phyloP scores from a whole-genome alignment of 2,113 vertebrate genomes.

The Tympanuchus pallidicinctus region DNA sequence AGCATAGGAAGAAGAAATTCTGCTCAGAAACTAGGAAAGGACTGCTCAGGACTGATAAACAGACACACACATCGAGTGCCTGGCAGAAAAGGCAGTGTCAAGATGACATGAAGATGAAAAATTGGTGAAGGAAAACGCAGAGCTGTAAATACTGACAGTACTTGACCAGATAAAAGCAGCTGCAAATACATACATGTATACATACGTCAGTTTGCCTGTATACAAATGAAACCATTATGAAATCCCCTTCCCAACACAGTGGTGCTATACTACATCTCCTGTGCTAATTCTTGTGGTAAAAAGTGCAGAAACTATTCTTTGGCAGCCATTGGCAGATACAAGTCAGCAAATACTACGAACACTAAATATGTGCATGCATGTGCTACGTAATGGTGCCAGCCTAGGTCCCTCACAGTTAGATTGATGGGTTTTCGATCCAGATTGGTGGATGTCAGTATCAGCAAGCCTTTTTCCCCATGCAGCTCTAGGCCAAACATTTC shows the following conservation, averaged over 20 bases:
- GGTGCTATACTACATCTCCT: neutral
- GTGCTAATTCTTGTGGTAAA: neutral
- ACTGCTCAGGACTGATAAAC: accelerated
- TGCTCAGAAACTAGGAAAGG: neutral
- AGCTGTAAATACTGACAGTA: neutral
- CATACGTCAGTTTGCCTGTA: accelerated
- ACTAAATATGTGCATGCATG: neutral
- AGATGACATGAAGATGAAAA: neutral
- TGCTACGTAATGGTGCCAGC: neutral
- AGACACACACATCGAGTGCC: neutral
- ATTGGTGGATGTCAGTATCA: neutral
- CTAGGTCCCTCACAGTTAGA: neutral
- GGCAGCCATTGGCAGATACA: neutral
- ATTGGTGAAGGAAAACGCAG: neutral
- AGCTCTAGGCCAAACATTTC: neutral
- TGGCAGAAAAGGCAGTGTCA: neutral
- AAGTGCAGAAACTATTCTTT: neutral
- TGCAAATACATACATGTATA: neutral
- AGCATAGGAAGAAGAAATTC: neutral
- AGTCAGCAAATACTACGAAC: neutral
- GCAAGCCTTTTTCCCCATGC: neutral
- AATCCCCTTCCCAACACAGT: neutral
- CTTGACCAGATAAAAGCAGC: neutral
- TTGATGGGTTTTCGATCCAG: neutral
- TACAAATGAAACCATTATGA: neutral